These are phyloP conservation scores for Dallia pectoralis DNA, from an alignment of 2,797 vertebrate species.

Conservation along the genomic window DNA sequence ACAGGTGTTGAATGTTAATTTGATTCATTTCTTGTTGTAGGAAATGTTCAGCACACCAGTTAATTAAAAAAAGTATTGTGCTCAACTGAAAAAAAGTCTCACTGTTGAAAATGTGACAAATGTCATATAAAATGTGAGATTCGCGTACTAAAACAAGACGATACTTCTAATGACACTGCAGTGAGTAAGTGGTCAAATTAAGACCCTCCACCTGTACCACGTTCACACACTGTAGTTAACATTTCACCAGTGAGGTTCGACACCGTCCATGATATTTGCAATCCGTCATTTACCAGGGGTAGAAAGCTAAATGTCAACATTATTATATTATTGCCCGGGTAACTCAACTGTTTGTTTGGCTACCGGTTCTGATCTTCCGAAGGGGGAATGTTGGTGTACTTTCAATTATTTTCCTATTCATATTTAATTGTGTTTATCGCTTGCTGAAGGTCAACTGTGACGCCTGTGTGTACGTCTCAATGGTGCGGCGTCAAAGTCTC, in stretches of 20 bases:
- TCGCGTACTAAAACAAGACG: not conserved
- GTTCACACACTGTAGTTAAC: slow-evolving; percentile 15
- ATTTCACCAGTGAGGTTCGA: slow-evolving; percentile 11
- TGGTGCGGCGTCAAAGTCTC: slow-evolving; percentile 54
- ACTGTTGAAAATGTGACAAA: not conserved
- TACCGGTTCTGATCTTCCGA: slow-evolving; percentile 45
- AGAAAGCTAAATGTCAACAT: slow-evolving; percentile 42
- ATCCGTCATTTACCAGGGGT: slow-evolving; percentile 25
- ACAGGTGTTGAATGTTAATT: not conserved
- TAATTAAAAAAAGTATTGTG: not conserved
- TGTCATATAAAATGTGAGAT: no score
- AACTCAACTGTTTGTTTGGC: slow-evolving; percentile 35
- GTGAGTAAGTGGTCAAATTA: not conserved
- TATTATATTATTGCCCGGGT: not conserved
- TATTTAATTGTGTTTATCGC: slow-evolving; percentile 84
- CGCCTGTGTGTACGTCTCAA: slow-evolving; percentile 69
- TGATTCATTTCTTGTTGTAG: not conserved
- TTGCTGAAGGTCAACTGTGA: slow-evolving; percentile 74
- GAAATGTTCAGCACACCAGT: not conserved
- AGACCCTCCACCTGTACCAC: not conserved
- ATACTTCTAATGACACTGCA: not conserved
- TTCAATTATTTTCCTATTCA: slow-evolving; percentile 82
- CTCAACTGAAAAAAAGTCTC: not conserved
- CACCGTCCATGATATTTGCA: slow-evolving; percentile 19
- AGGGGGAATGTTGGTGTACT: slow-evolving; percentile 63